Conservation (phyloP, 1,140 invertebrate species). For the Sminthurides bifidus region DNA sequence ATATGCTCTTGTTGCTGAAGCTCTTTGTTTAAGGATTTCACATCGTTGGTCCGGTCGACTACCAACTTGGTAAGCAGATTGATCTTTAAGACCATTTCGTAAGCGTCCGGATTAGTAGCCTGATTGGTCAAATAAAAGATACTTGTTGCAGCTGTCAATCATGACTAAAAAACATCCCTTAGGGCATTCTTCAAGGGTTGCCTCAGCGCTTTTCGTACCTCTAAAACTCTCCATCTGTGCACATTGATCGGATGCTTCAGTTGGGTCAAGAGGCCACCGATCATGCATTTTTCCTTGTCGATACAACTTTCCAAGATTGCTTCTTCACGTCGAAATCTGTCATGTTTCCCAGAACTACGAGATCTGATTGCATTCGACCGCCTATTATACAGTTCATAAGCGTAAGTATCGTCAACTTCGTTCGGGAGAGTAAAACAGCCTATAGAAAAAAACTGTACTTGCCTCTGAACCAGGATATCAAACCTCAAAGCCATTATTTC, state of each 20-base stretch:
- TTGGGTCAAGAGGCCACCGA: slow-evolving; percentile 15
- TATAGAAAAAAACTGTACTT: background rate
- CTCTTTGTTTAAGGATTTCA: background rate
- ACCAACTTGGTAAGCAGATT: slow-evolving; percentile 22
- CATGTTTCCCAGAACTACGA: background rate
- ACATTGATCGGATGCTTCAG: slow-evolving; percentile 25
- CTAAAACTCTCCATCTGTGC: slow-evolving; percentile 26
- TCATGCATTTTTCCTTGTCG: slow-evolving; percentile 26
- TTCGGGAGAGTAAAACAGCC: background rate
- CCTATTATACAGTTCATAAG: no score
- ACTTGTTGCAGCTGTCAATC: background rate
- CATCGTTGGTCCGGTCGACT: slow-evolving; percentile 14
- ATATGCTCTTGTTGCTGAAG: slow-evolving; percentile 20
- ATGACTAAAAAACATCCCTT: no score
- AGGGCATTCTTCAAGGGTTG: no score
- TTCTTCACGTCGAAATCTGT: slow-evolving; percentile 16
- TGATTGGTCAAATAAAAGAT: background rate
- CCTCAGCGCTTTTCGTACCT: slow-evolving; percentile 16
- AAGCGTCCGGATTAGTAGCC: slow-evolving; percentile 23
- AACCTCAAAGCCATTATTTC: slow-evolving; percentile 21
- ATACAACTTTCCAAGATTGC: slow-evolving; percentile 23
- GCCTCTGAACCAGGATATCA: slow-evolving; percentile 14
- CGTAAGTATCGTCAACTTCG: background rate
- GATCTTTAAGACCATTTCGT: slow-evolving; percentile 19
- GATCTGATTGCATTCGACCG: no score